A percentile compares a stretch with the other conserved stretches of the same genome.
These are phyloP conservation scores for Centropus unirufus DNA, from an alignment of 2,113 vertebrate species.

Conservation along the genomic window DNA sequence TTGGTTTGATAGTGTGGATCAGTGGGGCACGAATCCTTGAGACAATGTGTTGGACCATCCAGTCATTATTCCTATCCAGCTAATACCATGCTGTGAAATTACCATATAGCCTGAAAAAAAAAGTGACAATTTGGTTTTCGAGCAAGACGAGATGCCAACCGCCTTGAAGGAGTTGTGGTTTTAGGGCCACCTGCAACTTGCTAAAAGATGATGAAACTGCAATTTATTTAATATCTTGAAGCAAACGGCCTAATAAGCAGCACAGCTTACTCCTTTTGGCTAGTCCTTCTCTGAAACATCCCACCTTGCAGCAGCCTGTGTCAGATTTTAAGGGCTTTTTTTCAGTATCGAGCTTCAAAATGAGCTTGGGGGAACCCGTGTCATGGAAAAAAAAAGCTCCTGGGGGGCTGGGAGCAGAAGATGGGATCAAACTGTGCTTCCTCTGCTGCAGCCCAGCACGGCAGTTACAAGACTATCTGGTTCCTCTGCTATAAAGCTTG, in stretches of 20 bases:
- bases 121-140: background rate
- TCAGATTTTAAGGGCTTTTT: background rate
- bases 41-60: background rate
- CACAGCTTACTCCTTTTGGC: background rate
- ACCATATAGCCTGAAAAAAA: background rate
- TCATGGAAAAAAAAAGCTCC: background rate
- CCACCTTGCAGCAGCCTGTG: background rate
- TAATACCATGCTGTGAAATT: background rate
- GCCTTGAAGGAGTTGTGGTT: background rate
- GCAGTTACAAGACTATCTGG: constrained; percentile 48
- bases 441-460: background rate
- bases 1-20: background rate
- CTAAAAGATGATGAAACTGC: background rate
- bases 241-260: background rate
- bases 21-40: background rate
- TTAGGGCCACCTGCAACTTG: constrained; percentile 14
- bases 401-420: background rate
- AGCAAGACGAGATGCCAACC: background rate
- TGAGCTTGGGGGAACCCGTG: constrained; percentile 3
- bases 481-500: constrained; percentile 47
- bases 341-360: background rate
- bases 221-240: background rate
- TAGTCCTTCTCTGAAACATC: background rate
- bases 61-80: background rate
- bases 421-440: background rate